These are phyloP conservation scores for Augiades crinisus DNA, from an alignment of 2,888 invertebrate species.

Conservation along the genomic window DNA sequence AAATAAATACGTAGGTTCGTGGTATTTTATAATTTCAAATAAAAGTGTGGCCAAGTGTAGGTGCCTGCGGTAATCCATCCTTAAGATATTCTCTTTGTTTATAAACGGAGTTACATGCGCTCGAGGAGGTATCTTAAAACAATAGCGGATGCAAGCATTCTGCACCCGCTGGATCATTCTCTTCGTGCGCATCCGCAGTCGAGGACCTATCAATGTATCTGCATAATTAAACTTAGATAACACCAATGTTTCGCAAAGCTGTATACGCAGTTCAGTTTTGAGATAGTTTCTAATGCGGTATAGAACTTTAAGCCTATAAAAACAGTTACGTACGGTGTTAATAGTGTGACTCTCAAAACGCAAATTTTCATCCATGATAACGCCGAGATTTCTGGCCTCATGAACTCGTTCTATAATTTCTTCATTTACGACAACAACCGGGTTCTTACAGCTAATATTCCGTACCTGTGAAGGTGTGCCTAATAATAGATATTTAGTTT, in stretches of 20 bases:
- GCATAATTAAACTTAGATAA: neutral
- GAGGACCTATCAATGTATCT: slow-evolving; percentile 1
- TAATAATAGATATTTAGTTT: neutral
- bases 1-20: too few relatives aligned
- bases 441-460: neutral
- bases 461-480: neutral
- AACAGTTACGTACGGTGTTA: slow-evolving; percentile 6
- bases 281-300: neutral
- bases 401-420: slow-evolving; percentile 5
- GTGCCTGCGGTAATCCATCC: neutral
- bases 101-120: slow-evolving; percentile 14
- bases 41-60: slow-evolving; percentile 6
- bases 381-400: slow-evolving; percentile 23
- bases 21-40: neutral
- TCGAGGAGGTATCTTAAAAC: slow-evolving; percentile 12
- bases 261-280: neutral
- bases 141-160: slow-evolving; percentile 10
- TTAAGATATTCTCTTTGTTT: slow-evolving; percentile 1
- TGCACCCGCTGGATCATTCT: slow-evolving; percentile 12
- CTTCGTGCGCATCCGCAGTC: neutral
- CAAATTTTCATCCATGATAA: slow-evolving; percentile 16
- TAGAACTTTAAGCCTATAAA: neutral
- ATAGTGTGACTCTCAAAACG: slow-evolving; percentile 21
- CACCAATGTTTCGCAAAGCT: neutral
- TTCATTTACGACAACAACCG: neutral